Conservation (phyloP, 2,888 invertebrate genomes). For the Sinohyriopsis cumingii region DNA sequence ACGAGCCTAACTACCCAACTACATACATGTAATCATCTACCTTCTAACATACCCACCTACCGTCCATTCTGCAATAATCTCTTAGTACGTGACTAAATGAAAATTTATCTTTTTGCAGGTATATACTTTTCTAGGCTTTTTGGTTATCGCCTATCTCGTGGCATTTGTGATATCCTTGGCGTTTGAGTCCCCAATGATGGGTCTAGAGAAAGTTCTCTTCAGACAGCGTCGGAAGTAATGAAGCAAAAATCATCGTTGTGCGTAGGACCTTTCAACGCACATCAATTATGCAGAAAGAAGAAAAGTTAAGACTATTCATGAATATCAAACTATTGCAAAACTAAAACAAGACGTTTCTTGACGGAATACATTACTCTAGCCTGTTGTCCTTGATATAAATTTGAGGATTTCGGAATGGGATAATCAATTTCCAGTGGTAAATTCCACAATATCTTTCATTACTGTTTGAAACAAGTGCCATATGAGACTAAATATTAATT, state of each 20-base stretch:
- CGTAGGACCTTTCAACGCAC: background rate
- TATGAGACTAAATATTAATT: no score
- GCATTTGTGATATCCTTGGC: constrained; percentile 43
- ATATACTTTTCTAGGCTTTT: constrained; percentile 27
- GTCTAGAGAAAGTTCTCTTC: constrained; percentile 46
- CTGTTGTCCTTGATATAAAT: no score
- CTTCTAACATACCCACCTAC: no score
- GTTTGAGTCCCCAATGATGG: constrained; percentile 48
- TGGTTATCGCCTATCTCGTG: constrained; percentile 31
- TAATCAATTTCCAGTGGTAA: no score
- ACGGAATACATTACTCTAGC: no score
- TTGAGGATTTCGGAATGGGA: no score
- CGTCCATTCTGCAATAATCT: no score
- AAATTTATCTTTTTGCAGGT: constrained; percentile 21
- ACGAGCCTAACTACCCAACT: background rate
- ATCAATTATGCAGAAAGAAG: background rate
- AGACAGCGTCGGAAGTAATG: constrained; percentile 20
- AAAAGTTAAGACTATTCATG: no score
- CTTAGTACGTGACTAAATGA: background rate
- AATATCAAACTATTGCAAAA: no score
- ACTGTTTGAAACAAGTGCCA: no score
- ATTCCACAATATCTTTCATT: no score
- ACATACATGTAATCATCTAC: background rate
- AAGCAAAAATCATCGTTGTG: background rate
- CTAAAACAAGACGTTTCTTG: no score